These are phyloP conservation scores for Acrocera orbiculus DNA, from an alignment of 2,888 invertebrate genomes.

Conservation along the genomic window DNA sequence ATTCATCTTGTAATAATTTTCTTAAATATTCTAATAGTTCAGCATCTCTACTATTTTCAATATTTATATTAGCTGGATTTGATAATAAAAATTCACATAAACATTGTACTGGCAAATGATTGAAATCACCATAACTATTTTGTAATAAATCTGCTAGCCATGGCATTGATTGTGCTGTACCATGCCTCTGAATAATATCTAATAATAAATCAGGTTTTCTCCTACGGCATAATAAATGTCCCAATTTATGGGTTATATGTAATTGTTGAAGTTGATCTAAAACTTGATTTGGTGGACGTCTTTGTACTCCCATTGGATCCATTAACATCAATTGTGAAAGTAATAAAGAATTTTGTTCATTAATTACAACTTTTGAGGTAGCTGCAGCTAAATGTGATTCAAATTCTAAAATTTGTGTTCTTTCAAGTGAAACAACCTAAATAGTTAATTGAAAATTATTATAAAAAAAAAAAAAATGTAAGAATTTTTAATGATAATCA, in stretches of 20 bases:
- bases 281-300: constrained; percentile 60
- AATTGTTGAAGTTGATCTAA: constrained; percentile 63
- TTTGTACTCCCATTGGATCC: constrained; percentile 66
- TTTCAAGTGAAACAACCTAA: constrained; percentile 45
- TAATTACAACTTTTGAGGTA: constrained; percentile 73
- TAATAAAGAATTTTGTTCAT: constrained; percentile 72
- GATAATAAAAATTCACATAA: constrained; percentile 86
- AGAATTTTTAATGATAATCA: not conserved
- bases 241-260: constrained; percentile 63
- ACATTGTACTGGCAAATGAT: constrained; percentile 91
- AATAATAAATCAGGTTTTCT: constrained; percentile 82
- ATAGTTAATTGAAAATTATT: too few species aligned
- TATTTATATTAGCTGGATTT: constrained; percentile 44
- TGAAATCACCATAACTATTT: constrained; percentile 57
- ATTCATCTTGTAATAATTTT: constrained; percentile 34
- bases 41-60: constrained; percentile 45
- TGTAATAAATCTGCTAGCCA: constrained; percentile 91
- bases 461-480: not conserved
- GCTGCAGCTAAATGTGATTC: constrained; percentile 84
- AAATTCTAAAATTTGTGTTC: constrained; percentile 66
- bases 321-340: constrained; percentile 70
- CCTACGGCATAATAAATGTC: constrained; percentile 73
- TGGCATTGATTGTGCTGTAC: constrained; percentile 85
- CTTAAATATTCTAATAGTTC: constrained; percentile 48
- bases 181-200: constrained; percentile 79